These are phyloP conservation scores for Kryptolebias ocellatus DNA, from an alignment of 2,797 vertebrate genomes.

Conservation along the genomic window DNA sequence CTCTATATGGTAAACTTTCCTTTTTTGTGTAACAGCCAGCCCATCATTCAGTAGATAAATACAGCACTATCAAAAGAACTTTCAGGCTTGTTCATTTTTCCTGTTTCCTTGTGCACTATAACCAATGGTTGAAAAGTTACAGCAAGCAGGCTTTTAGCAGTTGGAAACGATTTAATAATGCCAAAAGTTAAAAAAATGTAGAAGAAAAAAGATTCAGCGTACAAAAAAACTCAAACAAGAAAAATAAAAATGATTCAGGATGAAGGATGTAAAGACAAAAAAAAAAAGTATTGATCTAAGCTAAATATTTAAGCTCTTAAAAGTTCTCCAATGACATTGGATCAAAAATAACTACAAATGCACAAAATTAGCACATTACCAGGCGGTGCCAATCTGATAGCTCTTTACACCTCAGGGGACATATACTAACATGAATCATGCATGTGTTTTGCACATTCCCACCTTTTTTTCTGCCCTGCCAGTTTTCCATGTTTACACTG, in stretches of 20 bases:
- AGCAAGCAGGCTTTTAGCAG: background rate
- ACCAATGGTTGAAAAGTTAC: background rate
- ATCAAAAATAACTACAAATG: background rate
- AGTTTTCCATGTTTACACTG: background rate
- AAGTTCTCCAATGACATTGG: background rate
- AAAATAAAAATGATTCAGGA: background rate
- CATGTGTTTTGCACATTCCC: background rate
- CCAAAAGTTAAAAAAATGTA: no score
- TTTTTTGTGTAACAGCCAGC: background rate
- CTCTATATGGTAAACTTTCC: background rate
- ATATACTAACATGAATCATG: background rate
- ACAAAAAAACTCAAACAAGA: background rate
- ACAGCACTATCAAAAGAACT: no score
- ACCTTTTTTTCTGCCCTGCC: background rate
- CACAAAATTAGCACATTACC: background rate
- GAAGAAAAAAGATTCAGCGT: background rate
- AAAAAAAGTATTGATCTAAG: background rate
- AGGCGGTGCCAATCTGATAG: background rate
- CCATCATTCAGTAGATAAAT: background rate
- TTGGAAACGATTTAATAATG: background rate
- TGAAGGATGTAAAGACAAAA: no score
- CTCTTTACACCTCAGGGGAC: background rate
- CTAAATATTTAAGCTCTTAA: background rate
- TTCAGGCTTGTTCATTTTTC: no score
- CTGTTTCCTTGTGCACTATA: background rate